Conservation (phyloP, 2,797 vertebrate genomes). For the Thunnus albacares region DNA sequence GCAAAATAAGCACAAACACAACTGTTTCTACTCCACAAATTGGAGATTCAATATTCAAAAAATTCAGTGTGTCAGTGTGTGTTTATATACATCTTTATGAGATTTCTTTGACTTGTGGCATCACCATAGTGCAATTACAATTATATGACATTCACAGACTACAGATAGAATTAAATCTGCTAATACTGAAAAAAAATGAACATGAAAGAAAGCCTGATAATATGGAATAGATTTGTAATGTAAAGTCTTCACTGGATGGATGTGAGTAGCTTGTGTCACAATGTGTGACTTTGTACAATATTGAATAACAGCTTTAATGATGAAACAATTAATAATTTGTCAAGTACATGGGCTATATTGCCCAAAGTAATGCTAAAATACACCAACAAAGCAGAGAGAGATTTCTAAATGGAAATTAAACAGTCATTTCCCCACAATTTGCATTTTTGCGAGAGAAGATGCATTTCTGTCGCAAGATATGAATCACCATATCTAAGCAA, state of each 20-base stretch:
- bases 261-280: not conserved
- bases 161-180: not conserved
- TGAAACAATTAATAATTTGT: not conserved
- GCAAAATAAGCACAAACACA: conserved; percentile 35
- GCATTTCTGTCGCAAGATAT: not conserved
- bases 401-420: conserved; percentile 17
- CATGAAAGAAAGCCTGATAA: not conserved
- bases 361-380: conserved; percentile 2
- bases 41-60: not conserved
- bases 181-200: not conserved
- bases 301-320: not conserved
- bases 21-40: conserved; percentile 14
- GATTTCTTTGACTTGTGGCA: not conserved
- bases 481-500: not conserved
- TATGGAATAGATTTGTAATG: not conserved
- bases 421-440: not conserved
- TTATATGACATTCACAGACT: not conserved
- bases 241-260: too few species aligned
- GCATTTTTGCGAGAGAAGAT: not conserved
- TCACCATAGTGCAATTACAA: not conserved
- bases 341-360: not conserved
- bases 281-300: not conserved
- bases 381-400: not conserved
- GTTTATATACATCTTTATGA: not conserved
- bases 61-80: not conserved